Percentiles rank a stretch among this genome's conserved stretches.
phyloP scores from a whole-genome alignment of 2,888 invertebrate species.

The Rhamphomyia laevipes region DNA sequence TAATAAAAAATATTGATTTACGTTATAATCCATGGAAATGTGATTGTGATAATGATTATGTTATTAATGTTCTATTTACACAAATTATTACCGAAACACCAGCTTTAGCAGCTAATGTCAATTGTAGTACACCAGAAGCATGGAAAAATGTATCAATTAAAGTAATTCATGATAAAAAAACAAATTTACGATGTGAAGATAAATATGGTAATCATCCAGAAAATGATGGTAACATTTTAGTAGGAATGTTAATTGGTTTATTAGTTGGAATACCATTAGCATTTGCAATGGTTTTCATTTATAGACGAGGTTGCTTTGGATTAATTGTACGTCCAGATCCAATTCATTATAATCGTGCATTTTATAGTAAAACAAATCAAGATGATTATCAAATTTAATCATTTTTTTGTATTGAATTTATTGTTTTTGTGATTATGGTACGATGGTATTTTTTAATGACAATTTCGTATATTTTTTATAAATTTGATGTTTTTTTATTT shows the following conservation, averaged over 20 bases:
- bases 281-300: slow-evolving; percentile 45
- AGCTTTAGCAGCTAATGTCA: slow-evolving; percentile 29
- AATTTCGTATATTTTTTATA: no score
- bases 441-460: no score
- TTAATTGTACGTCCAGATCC: slow-evolving; percentile 28
- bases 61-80: slow-evolving; percentile 53
- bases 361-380: neutral
- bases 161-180: slow-evolving; percentile 44
- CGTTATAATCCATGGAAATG: slow-evolving; percentile 66
- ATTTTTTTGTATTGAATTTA: neutral
- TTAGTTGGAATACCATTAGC: slow-evolving; percentile 53
- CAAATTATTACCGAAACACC: slow-evolving; percentile 33
- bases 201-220: slow-evolving; percentile 50
- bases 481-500: no score
- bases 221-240: slow-evolving; percentile 53
- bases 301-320: slow-evolving; percentile 54
- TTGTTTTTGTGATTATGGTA: no score
- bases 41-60: slow-evolving; percentile 67
- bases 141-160: slow-evolving; percentile 48
- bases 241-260: slow-evolving; percentile 54
- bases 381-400: neutral
- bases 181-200: slow-evolving; percentile 47
- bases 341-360: neutral
- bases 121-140: slow-evolving; percentile 55
- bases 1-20: slow-evolving; percentile 52